These are phyloP conservation scores for Sebastes trivittatus DNA, from an alignment of 2,797 vertebrate species.

Conservation along the genomic window DNA sequence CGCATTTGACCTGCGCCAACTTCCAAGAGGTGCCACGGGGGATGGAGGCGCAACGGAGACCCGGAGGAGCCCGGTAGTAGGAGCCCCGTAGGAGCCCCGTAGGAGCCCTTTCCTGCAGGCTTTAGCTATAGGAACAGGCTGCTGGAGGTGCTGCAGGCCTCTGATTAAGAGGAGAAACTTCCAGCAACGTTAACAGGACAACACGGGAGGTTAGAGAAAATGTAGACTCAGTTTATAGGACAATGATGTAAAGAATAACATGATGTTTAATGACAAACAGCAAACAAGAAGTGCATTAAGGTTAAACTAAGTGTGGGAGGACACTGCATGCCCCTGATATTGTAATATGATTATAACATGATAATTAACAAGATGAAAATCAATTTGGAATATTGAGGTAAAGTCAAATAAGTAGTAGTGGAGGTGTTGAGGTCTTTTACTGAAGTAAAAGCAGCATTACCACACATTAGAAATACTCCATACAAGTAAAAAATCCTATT, in stretches of 20 bases:
- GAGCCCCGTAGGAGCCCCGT: background rate
- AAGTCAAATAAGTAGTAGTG: background rate
- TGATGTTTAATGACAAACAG: background rate
- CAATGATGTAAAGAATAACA: background rate
- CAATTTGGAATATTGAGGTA: background rate
- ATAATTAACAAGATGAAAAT: background rate
- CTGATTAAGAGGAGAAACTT: background rate
- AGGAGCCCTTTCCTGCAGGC: background rate
- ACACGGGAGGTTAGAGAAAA: background rate
- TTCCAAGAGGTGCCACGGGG: constrained; percentile 38
- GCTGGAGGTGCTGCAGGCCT: background rate
- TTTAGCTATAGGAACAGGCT: background rate
- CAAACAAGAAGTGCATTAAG: background rate
- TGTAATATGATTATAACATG: background rate
- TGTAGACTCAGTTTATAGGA: background rate
- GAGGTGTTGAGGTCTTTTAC: background rate
- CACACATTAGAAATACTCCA: background rate
- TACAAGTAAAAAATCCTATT: background rate
- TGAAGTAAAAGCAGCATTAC: background rate
- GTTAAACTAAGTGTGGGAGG: background rate
- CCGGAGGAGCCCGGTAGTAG: background rate
- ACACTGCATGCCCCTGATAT: background rate
- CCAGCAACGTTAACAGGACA: background rate
- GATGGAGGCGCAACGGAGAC: background rate
- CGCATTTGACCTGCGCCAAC: constrained; percentile 58